Conservation (phyloP, 2,797 vertebrate genomes). For the Zenarchopterus dispar region DNA sequence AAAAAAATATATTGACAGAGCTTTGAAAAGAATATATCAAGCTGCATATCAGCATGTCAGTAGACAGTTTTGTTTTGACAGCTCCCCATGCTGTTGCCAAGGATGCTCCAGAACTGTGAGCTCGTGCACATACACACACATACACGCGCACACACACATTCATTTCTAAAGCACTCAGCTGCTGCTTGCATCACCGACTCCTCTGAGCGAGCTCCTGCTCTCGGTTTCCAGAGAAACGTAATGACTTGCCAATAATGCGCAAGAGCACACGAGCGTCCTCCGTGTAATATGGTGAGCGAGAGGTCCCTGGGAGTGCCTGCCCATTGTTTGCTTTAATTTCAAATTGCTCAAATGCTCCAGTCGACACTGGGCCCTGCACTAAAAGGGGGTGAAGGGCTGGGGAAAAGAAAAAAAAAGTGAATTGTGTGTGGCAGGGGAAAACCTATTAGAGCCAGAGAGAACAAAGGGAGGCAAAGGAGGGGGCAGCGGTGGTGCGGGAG, state of each 20-base stretch:
- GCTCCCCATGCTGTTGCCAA: slow-evolving; percentile 71
- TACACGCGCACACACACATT: slow-evolving; percentile 52
- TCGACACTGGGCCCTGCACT: slow-evolving; percentile 81
- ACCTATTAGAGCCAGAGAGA: slow-evolving; percentile 82
- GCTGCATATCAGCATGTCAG: slow-evolving; percentile 50
- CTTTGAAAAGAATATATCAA: slow-evolving; percentile 31
- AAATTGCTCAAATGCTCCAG: slow-evolving; percentile 85
- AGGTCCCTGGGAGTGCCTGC: slow-evolving; percentile 82
- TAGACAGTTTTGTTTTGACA: slow-evolving; percentile 71
- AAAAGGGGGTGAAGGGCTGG: slow-evolving; percentile 71
- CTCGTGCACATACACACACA: slow-evolving; percentile 39
- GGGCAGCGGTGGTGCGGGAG: slow-evolving; percentile 68
- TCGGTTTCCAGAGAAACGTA: slow-evolving; percentile 85
- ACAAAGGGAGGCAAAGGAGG: slow-evolving; percentile 80
- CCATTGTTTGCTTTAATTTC: slow-evolving; percentile 87
- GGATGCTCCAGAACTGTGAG: slow-evolving; percentile 53
- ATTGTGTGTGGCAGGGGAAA: slow-evolving; percentile 81
- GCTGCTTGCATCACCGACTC: slow-evolving; percentile 79
- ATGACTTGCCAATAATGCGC: slow-evolving; percentile 85
- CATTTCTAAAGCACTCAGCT: slow-evolving; percentile 78
- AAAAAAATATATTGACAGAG: not conserved
- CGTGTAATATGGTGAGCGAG: slow-evolving; percentile 82
- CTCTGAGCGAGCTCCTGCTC: slow-evolving; percentile 72
- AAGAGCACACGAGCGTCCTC: slow-evolving; percentile 83
- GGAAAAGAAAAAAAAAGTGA: slow-evolving; percentile 71